Evolutionary conservation across 2,797 vertebrate species (phyloP).

Genomic region (Amblyraja radiata): DNA sequence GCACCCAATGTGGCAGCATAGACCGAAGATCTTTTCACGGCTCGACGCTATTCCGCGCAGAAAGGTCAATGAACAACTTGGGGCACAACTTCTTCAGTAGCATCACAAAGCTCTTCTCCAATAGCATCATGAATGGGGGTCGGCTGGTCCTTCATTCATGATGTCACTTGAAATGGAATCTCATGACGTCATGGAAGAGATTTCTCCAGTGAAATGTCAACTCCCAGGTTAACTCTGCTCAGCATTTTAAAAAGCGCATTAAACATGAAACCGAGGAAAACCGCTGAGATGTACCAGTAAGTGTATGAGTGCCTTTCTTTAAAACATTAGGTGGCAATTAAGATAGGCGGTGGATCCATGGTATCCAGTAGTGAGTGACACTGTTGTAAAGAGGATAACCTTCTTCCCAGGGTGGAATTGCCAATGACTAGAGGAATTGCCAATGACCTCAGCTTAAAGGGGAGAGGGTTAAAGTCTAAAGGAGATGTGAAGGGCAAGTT

Average conservation of each 20-base stretch:
- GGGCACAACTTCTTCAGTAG: background rate
- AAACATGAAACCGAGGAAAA: background rate
- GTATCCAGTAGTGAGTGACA: background rate
- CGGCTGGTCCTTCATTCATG: background rate
- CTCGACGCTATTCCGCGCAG: background rate
- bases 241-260: constrained; percentile 16
- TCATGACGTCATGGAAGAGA: background rate
- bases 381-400: too few relatives aligned
- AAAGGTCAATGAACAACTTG: background rate
- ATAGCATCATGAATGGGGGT: background rate
- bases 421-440: too few relatives aligned
- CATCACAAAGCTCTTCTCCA: background rate
- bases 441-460: too few relatives aligned
- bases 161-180: constrained; percentile 23
- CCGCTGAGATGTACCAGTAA: background rate
- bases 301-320: background rate
- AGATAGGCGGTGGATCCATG: background rate
- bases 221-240: background rate
- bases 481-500: too few relatives aligned
- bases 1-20: background rate
- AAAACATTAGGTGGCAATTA: background rate
- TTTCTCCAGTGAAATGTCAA: constrained; percentile 10
- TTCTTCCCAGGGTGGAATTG: too few relatives aligned
- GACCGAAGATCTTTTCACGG: background rate
- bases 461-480: too few relatives aligned